A percentile compares a stretch with the other conserved stretches of the same genome.
These are phyloP conservation scores for Parochlus steinenii DNA, from an alignment of 2,888 invertebrate species.

Conservation along the genomic window DNA sequence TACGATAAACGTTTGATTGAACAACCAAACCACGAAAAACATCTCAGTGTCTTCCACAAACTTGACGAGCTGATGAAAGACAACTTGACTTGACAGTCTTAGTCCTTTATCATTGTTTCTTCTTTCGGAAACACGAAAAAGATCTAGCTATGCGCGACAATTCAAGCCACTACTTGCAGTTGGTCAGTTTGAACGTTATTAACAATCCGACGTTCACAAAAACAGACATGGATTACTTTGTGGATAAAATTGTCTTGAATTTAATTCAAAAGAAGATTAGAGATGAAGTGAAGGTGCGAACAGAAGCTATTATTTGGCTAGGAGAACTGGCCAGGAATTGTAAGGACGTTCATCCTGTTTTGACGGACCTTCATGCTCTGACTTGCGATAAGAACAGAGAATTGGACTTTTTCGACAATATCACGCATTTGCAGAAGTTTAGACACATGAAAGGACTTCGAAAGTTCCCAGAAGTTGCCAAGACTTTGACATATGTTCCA, in stretches of 20 bases:
- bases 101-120: slow-evolving; percentile 68
- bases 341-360: slow-evolving; percentile 47
- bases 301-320: slow-evolving; percentile 64
- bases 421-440: slow-evolving; percentile 74
- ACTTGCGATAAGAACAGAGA: slow-evolving; percentile 59
- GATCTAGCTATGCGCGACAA: slow-evolving; percentile 72
- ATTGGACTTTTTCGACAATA: slow-evolving; percentile 88
- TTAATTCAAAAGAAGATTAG: slow-evolving; percentile 56
- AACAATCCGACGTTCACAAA: slow-evolving; percentile 35
- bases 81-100: slow-evolving; percentile 46
- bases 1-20: slow-evolving; percentile 81
- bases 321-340: slow-evolving; percentile 61
- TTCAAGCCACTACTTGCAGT: slow-evolving; percentile 55
- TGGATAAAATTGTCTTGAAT: slow-evolving; percentile 56
- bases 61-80: slow-evolving; percentile 39
- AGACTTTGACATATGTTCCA: slow-evolving; percentile 40
- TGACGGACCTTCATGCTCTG: slow-evolving; percentile 51
- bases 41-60: slow-evolving; percentile 60
- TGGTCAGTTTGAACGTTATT: slow-evolving; percentile 46
- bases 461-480: slow-evolving; percentile 52
- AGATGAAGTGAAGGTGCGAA: slow-evolving; percentile 50
- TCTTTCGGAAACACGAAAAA: slow-evolving; percentile 56
- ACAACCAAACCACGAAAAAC: slow-evolving; percentile 75
- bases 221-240: slow-evolving; percentile 44
- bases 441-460: slow-evolving; percentile 68